Percentiles rank a stretch among this genome's conserved stretches.
phyloP scores from a whole-genome alignment of 2,888 invertebrate species.

The Pachliopta kotzebuea region DNA sequence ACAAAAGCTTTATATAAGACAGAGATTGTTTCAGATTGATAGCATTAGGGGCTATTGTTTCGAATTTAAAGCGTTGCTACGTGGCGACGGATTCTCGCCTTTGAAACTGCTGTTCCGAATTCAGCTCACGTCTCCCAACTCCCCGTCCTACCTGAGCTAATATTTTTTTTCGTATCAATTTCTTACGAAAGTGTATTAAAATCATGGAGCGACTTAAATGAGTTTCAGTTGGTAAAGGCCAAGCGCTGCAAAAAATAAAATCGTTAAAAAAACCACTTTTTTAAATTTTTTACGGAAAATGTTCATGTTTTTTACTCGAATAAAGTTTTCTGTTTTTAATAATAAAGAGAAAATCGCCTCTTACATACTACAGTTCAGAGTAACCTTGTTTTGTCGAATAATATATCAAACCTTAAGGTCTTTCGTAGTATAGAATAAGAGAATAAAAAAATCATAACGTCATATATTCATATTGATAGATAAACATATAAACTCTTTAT shows the following conservation, averaged over 20 bases:
- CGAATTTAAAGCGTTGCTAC: slow-evolving; percentile 32
- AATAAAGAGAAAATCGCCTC: no score
- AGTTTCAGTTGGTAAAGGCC: slow-evolving; percentile 29
- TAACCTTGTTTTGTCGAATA: no score
- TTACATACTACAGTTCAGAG: no score
- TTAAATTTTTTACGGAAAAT: no score
- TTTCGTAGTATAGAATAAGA: no score
- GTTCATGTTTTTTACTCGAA: no score
- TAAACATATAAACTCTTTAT: no score
- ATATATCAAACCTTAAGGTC: no score
- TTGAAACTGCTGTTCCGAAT: slow-evolving; percentile 33
- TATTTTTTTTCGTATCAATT: slow-evolving; percentile 47
- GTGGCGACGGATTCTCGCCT: slow-evolving; percentile 29
- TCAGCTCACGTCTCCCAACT: slow-evolving; percentile 41
- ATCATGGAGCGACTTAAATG: slow-evolving; percentile 40
- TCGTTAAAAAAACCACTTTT: background rate
- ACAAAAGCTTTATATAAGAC: slow-evolving; percentile 17
- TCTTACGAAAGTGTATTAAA: slow-evolving; percentile 45
- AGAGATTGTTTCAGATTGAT: slow-evolving; percentile 29
- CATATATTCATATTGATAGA: no score
- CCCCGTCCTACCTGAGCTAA: slow-evolving; percentile 39
- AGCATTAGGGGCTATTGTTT: slow-evolving; percentile 30
- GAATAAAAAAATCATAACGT: no score
- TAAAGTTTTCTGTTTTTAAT: no score
- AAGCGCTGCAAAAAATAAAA: slow-evolving; percentile 13